Percentiles rank a stretch among this genome's conserved stretches.
phyloP scores from a whole-genome alignment of 30 jellyfish, hydroid and myxozoan species.

The Hydra vulgaris region DNA sequence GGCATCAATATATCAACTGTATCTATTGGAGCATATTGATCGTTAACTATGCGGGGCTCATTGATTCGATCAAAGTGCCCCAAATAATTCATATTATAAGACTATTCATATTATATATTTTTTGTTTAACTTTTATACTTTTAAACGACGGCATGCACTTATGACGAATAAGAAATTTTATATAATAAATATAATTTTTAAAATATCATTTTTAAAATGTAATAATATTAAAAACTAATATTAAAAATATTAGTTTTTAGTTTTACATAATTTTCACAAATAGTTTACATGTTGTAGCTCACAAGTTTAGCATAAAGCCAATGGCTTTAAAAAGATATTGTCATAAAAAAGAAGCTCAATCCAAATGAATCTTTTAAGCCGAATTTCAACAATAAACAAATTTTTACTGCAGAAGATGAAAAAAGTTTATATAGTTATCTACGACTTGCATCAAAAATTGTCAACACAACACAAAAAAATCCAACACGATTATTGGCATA shows the following conservation, averaged over 20 bases:
- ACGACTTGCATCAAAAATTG: neutral
- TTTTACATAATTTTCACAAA: too few species aligned
- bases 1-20: neutral
- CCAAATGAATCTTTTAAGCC: neutral
- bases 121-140: neutral
- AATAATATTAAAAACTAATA: neutral
- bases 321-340: neutral
- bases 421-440: neutral
- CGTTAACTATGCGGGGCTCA: neutral
- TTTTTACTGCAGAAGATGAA: neutral
- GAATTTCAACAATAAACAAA: neutral
- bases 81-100: too few species aligned
- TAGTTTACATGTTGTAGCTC: neutral
- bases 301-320: neutral
- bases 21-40: neutral
- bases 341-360: neutral
- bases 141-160: neutral
- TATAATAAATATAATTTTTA: too few species aligned
- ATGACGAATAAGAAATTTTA: neutral
- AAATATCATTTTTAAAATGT: neutral
- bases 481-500: neutral
- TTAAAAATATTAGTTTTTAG: too few species aligned
- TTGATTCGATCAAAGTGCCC: neutral
- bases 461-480: too few species aligned
- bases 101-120: neutral